phyloP scores from a whole-genome alignment of 2,113 vertebrate genomes.

The Opisthocomus hoazin region DNA sequence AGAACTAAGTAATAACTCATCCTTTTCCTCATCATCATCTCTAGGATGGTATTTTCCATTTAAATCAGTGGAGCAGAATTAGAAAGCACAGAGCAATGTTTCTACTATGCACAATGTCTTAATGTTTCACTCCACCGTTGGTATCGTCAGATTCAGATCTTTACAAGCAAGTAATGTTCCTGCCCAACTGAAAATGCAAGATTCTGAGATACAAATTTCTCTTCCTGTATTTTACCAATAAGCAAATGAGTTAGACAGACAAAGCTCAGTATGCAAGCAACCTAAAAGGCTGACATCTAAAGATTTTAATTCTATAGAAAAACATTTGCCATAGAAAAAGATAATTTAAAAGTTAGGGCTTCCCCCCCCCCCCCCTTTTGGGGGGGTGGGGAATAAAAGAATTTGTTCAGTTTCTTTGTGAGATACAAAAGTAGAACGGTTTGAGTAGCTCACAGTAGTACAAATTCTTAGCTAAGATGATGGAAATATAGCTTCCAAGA shows the following conservation, averaged over 20 bases:
- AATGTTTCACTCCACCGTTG: neutral
- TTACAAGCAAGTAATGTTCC: neutral
- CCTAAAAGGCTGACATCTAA: neutral
- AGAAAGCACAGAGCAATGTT: neutral
- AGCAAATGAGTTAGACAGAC: neutral
- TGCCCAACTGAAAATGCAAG: neutral
- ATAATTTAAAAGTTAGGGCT: rapidly evolving
- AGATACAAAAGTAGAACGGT: neutral
- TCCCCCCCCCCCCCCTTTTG: no score
- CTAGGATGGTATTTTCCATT: neutral
- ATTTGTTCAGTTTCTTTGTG: neutral
- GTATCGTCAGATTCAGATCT: neutral
- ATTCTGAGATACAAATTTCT: neutral
- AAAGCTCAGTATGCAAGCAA: neutral
- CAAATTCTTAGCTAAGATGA: neutral
- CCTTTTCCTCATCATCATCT: neutral
- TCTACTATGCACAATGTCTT: neutral
- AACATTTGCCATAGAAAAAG: neutral
- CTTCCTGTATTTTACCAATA: neutral
- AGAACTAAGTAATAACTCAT: neutral
- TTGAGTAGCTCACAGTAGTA: neutral
- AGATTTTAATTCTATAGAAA: neutral
- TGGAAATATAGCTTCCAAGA: neutral
- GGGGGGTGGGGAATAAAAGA: rapidly evolving
- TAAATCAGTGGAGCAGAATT: neutral